These are phyloP conservation scores for Scaptomyza flava DNA, from an alignment of 2,888 invertebrate species.

Conservation along the genomic window DNA sequence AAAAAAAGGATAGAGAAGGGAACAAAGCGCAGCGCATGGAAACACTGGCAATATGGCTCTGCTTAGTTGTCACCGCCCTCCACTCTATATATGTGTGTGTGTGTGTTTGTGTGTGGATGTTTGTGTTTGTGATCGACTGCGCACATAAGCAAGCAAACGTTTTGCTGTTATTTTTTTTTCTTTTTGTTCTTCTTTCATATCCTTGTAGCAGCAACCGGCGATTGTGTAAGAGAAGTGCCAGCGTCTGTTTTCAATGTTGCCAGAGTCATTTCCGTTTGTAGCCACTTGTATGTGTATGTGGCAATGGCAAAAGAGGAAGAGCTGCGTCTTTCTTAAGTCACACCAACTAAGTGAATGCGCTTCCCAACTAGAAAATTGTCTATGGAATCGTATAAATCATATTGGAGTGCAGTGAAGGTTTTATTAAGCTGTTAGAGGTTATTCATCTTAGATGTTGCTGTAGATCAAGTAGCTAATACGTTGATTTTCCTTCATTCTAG, in stretches of 20 bases:
- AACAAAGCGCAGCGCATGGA: constrained; percentile 14
- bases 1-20: constrained; percentile 1
- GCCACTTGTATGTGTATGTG: constrained; percentile 58
- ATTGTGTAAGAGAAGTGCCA: constrained; percentile 72
- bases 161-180: constrained; percentile 25
- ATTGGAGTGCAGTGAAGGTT: too few species aligned
- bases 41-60: constrained; percentile 70
- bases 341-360: constrained; percentile 23
- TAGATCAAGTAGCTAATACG: too few species aligned
- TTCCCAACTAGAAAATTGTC: constrained; percentile 7
- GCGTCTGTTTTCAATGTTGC: constrained; percentile 81
- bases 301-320: constrained; percentile 5
- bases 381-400: background rate
- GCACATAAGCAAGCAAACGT: constrained; percentile 64
- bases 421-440: background rate
- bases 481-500: too few species aligned
- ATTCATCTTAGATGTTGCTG: background rate
- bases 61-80: constrained; percentile 74
- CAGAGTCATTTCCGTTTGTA: constrained; percentile 76
- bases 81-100: constrained; percentile 4
- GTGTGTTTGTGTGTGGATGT: constrained; percentile 39
- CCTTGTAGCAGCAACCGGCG: constrained; percentile 66
- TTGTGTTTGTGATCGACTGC: constrained; percentile 73
- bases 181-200: constrained; percentile 46
- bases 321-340: background rate